Conservation (phyloP, 2,888 invertebrate species). For the Acanthopleura granulata region DNA sequence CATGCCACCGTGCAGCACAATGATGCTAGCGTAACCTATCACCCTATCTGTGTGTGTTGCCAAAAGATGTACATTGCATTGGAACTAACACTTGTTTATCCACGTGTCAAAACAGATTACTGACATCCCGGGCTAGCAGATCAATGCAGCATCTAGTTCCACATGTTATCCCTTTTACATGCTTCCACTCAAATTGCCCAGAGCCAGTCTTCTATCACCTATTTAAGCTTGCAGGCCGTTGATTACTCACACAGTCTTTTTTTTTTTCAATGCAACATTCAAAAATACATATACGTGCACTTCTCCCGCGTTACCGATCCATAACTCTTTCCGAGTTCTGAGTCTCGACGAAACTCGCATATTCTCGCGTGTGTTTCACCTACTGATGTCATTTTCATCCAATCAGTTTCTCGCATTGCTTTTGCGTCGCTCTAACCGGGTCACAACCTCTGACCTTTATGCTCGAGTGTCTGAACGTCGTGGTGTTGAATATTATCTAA, state of each 20-base stretch:
- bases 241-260: too few relatives aligned
- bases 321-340: not conserved
- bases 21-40: too few relatives aligned
- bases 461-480: conserved; percentile 31
- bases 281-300: not conserved
- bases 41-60: too few relatives aligned
- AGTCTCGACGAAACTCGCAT: conserved; percentile 22
- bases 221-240: too few relatives aligned
- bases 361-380: conserved; percentile 22
- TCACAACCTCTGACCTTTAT: conserved; percentile 67
- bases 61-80: not conserved
- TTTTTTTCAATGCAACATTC: not conserved
- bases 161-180: too few relatives aligned
- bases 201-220: too few relatives aligned
- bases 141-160: too few relatives aligned
- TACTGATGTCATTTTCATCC: conserved; percentile 48
- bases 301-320: not conserved
- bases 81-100: not conserved
- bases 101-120: too few relatives aligned
- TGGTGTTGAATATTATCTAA: conserved; percentile 8
- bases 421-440: conserved; percentile 48
- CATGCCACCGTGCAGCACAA: too few relatives aligned
- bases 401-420: conserved; percentile 45
- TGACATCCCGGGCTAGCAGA: too few relatives aligned
- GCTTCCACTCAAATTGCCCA: too few relatives aligned